Evolutionary conservation across 2,113 vertebrate species (phyloP), one percentile per base, ranked within the genome.

Genomic region (Anguilla japonica): DNA sequence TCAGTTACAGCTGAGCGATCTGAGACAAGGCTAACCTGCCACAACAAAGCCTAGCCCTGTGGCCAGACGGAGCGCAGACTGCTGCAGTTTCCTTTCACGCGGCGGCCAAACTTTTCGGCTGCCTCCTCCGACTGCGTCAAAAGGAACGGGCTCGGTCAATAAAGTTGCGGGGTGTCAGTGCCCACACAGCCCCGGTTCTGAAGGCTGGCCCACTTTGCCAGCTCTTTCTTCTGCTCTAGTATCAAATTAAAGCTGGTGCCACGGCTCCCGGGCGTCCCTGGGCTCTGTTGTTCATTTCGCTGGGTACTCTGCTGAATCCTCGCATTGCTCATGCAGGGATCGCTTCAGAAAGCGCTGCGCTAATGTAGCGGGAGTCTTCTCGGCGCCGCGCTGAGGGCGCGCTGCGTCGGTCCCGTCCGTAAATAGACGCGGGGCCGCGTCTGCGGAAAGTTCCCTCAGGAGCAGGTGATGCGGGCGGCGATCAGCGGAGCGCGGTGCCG

Each of bases 391-490:
- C 5, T 79, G 29, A 79, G 39, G 56, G 41, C 41, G 16, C 29
- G 3, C 5, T 26, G 26, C n/a, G 11, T 29, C 9, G 18, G 22
- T 46, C 29, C 40, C 41, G 67, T 50, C 53, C 29, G 29, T 60
- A 63, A 63, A 87, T 60, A 87, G 50, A 57, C 75, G 60, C 22
- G 43, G 86, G 46, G 22, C 46, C 8, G 20, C 81, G 22, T 40
- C 80, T 46, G 85, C 9, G 39, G 40, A 60, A 13, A 57, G 41
- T 16, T 83, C 86, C 50, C 86, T 50, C 22, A 20, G 83, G 75
- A 84, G 78, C 39, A 67, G 81, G 43, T 83, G 57, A 75, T 0
- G 8, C 20, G 15, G 81, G 81, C 6, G 46, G 16, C 9, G 63
- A 80, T 87, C 83, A n/a, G 22, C 1, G 7, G 26, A 87, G 87